phyloP scores from a whole-genome alignment of 2,113 vertebrate species.

The Cygnus atratus region DNA sequence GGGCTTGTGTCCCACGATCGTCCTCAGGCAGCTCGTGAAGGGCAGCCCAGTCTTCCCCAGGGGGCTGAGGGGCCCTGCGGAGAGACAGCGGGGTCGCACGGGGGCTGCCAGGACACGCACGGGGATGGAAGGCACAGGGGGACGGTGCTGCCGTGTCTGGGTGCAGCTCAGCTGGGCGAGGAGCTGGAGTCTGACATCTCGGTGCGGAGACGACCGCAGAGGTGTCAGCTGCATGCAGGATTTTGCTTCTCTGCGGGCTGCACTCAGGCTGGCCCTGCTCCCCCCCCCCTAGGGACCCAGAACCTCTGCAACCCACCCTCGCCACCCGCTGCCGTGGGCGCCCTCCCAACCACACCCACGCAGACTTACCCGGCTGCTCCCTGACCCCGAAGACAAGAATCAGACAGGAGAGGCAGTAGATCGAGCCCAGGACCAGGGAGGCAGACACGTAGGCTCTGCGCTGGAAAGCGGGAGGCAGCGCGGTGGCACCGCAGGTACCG shows the following conservation, averaged over 20 bases:
- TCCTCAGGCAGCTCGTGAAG: conserved; percentile 52
- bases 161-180: not conserved
- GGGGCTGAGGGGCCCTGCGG: conserved; percentile 42
- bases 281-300: no score
- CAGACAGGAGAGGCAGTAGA: conserved; percentile 77
- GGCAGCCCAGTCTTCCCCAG: conserved; percentile 38
- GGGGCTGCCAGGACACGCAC: not conserved
- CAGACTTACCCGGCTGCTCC: conserved; percentile 71
- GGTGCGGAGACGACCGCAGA: not conserved
- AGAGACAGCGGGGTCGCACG: not conserved
- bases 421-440: conserved; percentile 62
- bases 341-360: not conserved
- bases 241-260: not conserved
- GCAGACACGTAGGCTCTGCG: conserved; percentile 71
- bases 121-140: not conserved
- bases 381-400: conserved; percentile 77
- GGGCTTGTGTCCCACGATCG: conserved; percentile 49
- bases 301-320: not conserved
- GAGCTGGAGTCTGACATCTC: not conserved
- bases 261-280: not conserved
- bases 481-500: not conserved
- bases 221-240: not conserved
- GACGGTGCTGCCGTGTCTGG: fast-evolving
- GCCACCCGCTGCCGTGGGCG: not conserved
- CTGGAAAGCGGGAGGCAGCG: not conserved